These are phyloP conservation scores for Pseudococcus jackbeardsleyi DNA, from an alignment of 2,888 invertebrate genomes.

Conservation along the genomic window DNA sequence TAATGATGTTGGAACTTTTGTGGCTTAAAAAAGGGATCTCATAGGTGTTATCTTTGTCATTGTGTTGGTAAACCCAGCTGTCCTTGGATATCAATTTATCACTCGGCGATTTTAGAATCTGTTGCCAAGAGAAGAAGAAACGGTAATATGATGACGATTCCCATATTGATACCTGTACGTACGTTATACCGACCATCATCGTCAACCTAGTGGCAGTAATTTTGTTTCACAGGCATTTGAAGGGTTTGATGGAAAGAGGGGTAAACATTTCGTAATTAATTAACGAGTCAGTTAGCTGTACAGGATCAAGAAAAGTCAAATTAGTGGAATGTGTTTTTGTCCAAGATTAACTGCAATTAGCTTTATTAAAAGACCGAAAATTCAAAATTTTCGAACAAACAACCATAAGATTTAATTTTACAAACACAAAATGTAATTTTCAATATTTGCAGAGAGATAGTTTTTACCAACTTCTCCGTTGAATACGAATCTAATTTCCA, in stretches of 20 bases:
- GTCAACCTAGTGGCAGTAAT: not conserved
- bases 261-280: not conserved
- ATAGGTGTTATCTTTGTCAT: slow-evolving; percentile 60
- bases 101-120: slow-evolving; percentile 21
- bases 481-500: too few relatives aligned
- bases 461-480: too few relatives aligned
- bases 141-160: slow-evolving; percentile 11
- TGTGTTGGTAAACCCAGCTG: slow-evolving; percentile 62
- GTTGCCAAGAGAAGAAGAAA: not conserved
- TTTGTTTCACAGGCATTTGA: not conserved
- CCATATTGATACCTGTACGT: not conserved
- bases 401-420: too few relatives aligned
- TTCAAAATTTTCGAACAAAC: too few relatives aligned
- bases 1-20: slow-evolving; percentile 57
- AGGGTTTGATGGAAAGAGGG: not conserved
- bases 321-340: too few relatives aligned
- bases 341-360: too few relatives aligned
- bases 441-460: too few relatives aligned
- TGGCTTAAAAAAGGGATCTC: slow-evolving; percentile 56
- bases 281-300: not conserved
- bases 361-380: too few relatives aligned
- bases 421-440: too few relatives aligned
- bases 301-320: not conserved
- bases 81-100: slow-evolving; percentile 63
- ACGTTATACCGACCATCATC: not conserved